Evolutionary conservation across 2,888 invertebrate genomes (phyloP), one percentile per base, ranked within the genome.

Genomic region (Agrochola lota): DNA sequence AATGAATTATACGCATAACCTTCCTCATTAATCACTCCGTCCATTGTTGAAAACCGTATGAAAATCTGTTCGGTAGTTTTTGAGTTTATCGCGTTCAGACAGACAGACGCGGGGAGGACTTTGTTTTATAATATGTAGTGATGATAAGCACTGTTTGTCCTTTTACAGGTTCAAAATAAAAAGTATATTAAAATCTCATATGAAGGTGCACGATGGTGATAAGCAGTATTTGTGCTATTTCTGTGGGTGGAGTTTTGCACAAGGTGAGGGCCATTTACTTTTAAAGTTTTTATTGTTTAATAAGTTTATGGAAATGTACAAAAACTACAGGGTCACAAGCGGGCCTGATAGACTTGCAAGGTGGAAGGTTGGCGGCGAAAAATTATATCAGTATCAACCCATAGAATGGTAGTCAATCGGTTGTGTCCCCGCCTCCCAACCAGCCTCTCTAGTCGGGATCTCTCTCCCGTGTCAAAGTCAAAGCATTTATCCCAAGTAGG

Each of bases 201-300:
- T 96, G 93, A 93, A 91, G 35, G 92, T 95, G 0, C 97, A 97
- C 49, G 92, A 94, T 23, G 91, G 91, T 0, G 91, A 92, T 6
- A 96, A 95, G 73, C 93, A 91, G 64, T 94, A 93, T 78, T 88
- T 96, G 26, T 97, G 97, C 80, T 94, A 91, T 12, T 92, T 93
- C 72, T 97, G 97, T 73, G 96, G 97, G 2, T 93, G 93, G 92
- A 93, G 95, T 35, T 96, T 96, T 78, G 90, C 93, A 6, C 95
- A 95, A 90, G 94, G 96, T 96, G 80, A 85, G 66, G 26, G 62
- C 6, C 71, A 62, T 23, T 57, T n/a, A 23, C 26, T 68, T 73
- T 23, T 35, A 52, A 35, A 35, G 35, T 40, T n/a, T 63, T 64
- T 57, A 55, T 49, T 57, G n/a, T 62, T 30, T 20, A 12, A 15